Conservation (phyloP, 2,797 vertebrate species). For the Menidia menidia region DNA sequence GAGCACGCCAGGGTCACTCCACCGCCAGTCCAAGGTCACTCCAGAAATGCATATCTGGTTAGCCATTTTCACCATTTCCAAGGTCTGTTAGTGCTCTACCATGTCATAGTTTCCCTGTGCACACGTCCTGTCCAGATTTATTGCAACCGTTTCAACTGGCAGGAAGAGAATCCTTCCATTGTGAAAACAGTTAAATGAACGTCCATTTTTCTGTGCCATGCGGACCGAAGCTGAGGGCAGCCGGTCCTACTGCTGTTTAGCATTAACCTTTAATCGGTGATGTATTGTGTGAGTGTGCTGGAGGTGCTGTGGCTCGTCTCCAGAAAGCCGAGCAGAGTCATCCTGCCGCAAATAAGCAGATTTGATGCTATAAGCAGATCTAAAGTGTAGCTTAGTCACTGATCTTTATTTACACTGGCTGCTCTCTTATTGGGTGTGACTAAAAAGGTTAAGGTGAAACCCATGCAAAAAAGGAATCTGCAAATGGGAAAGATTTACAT, state of each 20-base stretch:
- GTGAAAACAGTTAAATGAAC: background rate
- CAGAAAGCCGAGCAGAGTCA: slow-evolving; percentile 51
- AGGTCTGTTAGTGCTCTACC: slow-evolving; percentile 32
- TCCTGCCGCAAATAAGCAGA: slow-evolving; percentile 62
- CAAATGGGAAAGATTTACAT: background rate
- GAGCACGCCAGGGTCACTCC: slow-evolving; percentile 21
- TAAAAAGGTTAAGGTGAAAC: slow-evolving; percentile 3
- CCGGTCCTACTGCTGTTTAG: slow-evolving; percentile 41
- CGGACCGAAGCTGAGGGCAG: slow-evolving; percentile 3
- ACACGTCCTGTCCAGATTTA: background rate
- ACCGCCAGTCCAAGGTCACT: slow-evolving; percentile 58
- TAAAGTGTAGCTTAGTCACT: slow-evolving; percentile 49
- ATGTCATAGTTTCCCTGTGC: background rate
- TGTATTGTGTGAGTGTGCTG: slow-evolving; percentile 62
- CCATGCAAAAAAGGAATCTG: slow-evolving; percentile 5
- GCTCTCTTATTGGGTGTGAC: slow-evolving; percentile 10
- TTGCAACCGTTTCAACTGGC: background rate
- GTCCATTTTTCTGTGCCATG: slow-evolving; percentile 3
- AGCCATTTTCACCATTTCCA: slow-evolving; percentile 59
- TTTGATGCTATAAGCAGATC: slow-evolving; percentile 55
- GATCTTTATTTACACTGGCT: slow-evolving; percentile 53
- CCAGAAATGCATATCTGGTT: slow-evolving; percentile 66
- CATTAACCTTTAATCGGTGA: slow-evolving; percentile 76
- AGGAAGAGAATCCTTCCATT: background rate
- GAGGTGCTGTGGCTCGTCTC: slow-evolving; percentile 41